Percentiles rank a stretch among this genome's conserved stretches.
Conservation (phyloP, 30 jellyfish, hydroid and myxozoan genomes). For the Turritopsis rubra region DNA sequence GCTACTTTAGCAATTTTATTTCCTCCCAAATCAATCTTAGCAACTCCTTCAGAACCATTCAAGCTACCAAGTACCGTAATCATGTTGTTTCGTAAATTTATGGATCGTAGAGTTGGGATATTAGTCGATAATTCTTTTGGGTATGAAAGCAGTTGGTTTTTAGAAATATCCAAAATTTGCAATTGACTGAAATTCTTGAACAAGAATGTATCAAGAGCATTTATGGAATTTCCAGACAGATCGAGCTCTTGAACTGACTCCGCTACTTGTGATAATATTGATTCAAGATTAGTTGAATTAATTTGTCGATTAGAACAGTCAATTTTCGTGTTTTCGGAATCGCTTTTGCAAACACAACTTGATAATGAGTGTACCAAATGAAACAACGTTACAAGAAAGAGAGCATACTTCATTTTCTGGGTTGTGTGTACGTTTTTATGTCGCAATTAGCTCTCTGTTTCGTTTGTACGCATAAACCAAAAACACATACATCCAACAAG, state of each 20-base stretch:
- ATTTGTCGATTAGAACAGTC: background rate
- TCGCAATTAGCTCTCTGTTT: background rate
- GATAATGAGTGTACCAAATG: background rate
- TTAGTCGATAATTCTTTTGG: background rate
- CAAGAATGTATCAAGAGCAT: background rate
- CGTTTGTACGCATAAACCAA: background rate
- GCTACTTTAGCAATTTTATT: background rate
- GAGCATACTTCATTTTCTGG: background rate
- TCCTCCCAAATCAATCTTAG: background rate
- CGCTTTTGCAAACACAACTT: background rate
- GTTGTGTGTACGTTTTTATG: background rate
- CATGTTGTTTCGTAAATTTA: background rate
- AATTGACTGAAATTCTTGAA: background rate
- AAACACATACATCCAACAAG: too few species aligned
- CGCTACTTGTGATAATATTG: background rate
- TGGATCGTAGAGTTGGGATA: background rate
- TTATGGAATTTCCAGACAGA: background rate
- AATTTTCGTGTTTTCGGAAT: background rate
- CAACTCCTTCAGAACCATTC: background rate
- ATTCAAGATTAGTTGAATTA: background rate
- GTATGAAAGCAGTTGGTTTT: background rate
- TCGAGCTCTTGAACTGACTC: background rate
- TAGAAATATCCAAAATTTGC: background rate
- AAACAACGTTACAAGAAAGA: background rate
- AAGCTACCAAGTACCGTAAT: background rate